phyloP scores from a whole-genome alignment of 2,888 invertebrate species.

The Schrankia costaestrigalis region DNA sequence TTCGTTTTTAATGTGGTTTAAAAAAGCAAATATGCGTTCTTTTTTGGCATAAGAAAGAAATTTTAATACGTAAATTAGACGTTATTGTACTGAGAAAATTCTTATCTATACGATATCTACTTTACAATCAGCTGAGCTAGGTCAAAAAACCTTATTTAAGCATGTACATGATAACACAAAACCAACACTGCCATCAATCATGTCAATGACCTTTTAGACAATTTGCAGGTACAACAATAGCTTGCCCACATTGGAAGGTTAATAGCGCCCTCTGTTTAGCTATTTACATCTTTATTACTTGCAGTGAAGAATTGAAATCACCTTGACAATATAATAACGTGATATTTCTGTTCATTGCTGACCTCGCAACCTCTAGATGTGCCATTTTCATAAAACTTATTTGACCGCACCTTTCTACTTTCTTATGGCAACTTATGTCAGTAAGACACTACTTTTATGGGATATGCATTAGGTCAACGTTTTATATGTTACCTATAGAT shows the following conservation, averaged over 20 bases:
- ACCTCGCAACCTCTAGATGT: slow-evolving; percentile 53
- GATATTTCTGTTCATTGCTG: slow-evolving; percentile 36
- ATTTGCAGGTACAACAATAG: slow-evolving; percentile 46
- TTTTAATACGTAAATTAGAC: background rate
- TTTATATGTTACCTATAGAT: slow-evolving; percentile 6
- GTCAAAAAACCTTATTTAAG: slow-evolving; percentile 37
- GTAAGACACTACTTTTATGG: slow-evolving; percentile 23
- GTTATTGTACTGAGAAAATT: slow-evolving; percentile 4
- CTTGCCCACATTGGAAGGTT: slow-evolving; percentile 30
- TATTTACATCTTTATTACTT: slow-evolving; percentile 29
- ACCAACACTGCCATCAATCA: slow-evolving; percentile 48
- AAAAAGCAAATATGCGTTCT: no score
- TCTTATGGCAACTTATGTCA: slow-evolving; percentile 39
- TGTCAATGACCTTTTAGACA: slow-evolving; percentile 52
- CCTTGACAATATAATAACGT: slow-evolving; percentile 25
- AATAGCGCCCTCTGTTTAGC: slow-evolving; percentile 18
- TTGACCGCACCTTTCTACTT: slow-evolving; percentile 51
- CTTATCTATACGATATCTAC: slow-evolving; percentile 22
- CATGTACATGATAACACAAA: slow-evolving; percentile 31
- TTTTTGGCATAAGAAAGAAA: no score
- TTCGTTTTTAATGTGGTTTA: no score
- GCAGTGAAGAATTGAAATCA: slow-evolving; percentile 16
- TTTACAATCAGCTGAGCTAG: slow-evolving; percentile 9
- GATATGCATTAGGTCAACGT: slow-evolving; percentile 9
- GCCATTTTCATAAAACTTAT: slow-evolving; percentile 56